Conservation (phyloP, 35 echinoderm and acorn worm species). For the Hemicentrotus pulcherrimus region DNA sequence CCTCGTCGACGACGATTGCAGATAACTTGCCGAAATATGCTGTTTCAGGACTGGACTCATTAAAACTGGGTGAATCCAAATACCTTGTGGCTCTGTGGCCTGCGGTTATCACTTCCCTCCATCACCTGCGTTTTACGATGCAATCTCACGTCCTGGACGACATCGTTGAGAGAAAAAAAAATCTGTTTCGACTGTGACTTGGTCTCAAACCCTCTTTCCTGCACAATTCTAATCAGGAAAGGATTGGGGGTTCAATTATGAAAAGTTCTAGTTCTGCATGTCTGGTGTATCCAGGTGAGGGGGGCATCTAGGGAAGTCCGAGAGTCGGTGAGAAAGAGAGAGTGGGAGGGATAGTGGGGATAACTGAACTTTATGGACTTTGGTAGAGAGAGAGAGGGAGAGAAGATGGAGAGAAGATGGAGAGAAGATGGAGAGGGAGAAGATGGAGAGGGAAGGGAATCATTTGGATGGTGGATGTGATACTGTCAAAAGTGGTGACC, state of each 20-base stretch:
- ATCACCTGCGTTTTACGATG: constrained; percentile 44
- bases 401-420: background rate
- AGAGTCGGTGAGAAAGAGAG: background rate
- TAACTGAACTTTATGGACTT: too few relatives aligned
- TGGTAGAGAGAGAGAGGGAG: background rate
- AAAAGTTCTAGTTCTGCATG: background rate
- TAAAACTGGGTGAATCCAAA: constrained; percentile 32
- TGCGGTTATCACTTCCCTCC: constrained; percentile 22
- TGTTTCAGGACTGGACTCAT: constrained; percentile 28
- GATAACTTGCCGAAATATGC: constrained; percentile 21
- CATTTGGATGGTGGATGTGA: background rate
- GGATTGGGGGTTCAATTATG: constrained; percentile 30
- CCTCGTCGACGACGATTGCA: background rate
- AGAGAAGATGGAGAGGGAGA: background rate
- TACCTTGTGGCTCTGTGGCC: constrained; percentile 22
- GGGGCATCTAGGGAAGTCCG: background rate
- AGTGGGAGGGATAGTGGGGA: background rate
- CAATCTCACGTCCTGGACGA: constrained; percentile 27
- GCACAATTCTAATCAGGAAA: constrained; percentile 3
- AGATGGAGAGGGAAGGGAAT: background rate
- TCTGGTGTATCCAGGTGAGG: background rate
- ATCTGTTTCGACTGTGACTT: constrained; percentile 2
- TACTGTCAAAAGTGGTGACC: background rate
- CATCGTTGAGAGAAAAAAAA: background rate
- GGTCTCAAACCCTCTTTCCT: background rate